Evolutionary conservation across 2,113 vertebrate species (phyloP).

Genomic region (Orthonyx spaldingii): DNA sequence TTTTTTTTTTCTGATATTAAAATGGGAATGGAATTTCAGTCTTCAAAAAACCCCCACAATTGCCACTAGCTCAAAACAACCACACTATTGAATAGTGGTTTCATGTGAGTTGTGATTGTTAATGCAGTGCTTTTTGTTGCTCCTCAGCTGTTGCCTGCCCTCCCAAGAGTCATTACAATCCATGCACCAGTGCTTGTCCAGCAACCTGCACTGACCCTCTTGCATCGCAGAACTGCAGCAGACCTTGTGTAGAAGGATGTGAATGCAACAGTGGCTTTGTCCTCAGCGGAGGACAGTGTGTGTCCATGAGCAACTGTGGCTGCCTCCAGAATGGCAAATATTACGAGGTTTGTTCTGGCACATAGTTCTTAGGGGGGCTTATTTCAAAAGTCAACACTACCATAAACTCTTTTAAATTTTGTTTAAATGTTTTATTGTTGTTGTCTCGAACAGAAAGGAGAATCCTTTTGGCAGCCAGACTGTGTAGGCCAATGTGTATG

Average conservation of each 20-base stretch:
- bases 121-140: neutral
- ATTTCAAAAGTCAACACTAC: neutral
- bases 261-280: conserved; percentile 66
- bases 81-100: neutral
- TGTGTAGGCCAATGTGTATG: conserved; percentile 74
- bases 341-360: conserved; percentile 39
- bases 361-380: neutral
- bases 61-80: neutral
- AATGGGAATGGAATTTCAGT: neutral
- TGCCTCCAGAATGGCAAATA: conserved; percentile 60
- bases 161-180: conserved; percentile 66
- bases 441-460: conserved; percentile 70
- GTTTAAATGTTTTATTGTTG: neutral
- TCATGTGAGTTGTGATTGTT: neutral
- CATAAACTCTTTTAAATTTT: conserved; percentile 4
- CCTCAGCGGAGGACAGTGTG: conserved; percentile 57
- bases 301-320: conserved; percentile 60
- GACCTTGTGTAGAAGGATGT: conserved; percentile 70
- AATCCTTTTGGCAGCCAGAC: conserved; percentile 59
- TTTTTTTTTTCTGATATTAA: neutral
- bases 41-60: neutral
- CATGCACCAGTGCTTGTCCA: conserved; percentile 65
- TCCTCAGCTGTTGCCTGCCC: conserved; percentile 64
- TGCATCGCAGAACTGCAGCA: conserved; percentile 31
- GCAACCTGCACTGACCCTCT: conserved; percentile 46